Base-by-base conservation (phyloP, 2,113 vertebrate species). In the Cynopterus brachyotis region DNA sequence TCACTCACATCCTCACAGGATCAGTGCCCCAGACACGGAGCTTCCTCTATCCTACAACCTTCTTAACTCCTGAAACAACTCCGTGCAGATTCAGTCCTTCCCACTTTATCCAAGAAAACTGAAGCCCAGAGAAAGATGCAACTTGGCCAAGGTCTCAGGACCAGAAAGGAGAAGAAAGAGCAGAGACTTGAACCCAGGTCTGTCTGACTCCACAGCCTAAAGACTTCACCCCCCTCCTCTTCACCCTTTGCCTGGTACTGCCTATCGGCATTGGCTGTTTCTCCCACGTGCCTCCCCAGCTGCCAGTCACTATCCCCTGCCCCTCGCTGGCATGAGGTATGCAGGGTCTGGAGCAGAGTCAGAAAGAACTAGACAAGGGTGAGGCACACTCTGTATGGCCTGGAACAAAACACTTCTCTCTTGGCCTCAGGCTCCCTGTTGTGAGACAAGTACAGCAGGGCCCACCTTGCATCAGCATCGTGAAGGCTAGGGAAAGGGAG, bases 391-490 rank as follows among this genome's bases (percentile, higher is more conserved):
- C 57, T 22, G 3, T n/a, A 89, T 24, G 53, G 37, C 57, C 47
- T 50, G 15, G 35, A 40, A 57, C n/a, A 79, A 57, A 37, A 59
- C 3, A 35, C 42, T 32, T 20, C 42, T 75, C 13, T 11, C 62
- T 9, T 2, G 12, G 72, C 64, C 60, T 80, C 50, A 6, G 35
- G 45, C 45, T 72, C 35, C 30, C 55, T 17, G 3, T 66, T 19
- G 20, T 53, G n/a, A 42, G 64, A 42, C 0, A 1, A 55, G 20
- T 6, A 4, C 24, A 26, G 12, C 83, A 4, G 62, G 80, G 9
- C 69, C 50, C 28, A 30, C 66, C 57, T 37, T 0, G 11, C 0
- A 6, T 75, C n/a, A 24, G 53, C 0, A 30, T 5, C 0, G 5
- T 9, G n/a, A n/a, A 42, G 47, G 73, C 35, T 26, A 30, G 40